Evolutionary conservation across 1,140 invertebrate genomes (phyloP).

Genomic region (Lysiphlebus fabarum): DNA sequence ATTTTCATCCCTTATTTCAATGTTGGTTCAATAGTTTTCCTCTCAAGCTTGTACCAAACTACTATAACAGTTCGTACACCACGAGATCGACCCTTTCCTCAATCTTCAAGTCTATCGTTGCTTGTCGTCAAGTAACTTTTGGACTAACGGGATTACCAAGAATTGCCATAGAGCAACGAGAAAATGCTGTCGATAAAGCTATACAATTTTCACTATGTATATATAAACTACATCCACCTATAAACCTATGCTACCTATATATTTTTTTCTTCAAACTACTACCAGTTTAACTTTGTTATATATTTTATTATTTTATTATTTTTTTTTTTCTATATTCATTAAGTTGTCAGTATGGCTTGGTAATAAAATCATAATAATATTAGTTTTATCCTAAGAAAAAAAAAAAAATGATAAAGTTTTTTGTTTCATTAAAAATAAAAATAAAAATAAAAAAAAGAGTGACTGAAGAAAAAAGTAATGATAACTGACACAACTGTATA

Average conservation of each 20-base stretch:
- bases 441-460: no score
- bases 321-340: no score
- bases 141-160: constrained; percentile 35
- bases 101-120: constrained; percentile 24
- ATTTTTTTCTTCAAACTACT: no score
- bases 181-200: constrained; percentile 24
- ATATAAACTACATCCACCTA: neutral
- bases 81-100: neutral
- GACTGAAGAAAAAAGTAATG: no score
- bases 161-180: constrained; percentile 14
- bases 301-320: no score
- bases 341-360: no score
- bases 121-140: constrained; percentile 30
- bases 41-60: constrained; percentile 23
- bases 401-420: no score
- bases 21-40: neutral
- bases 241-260: no score
- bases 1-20: neutral
- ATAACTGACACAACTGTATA: no score
- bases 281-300: neutral
- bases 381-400: no score
- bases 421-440: no score
- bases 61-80: neutral
- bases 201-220: neutral
- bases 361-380: no score